Evolutionary conservation across 2,888 invertebrate genomes (phyloP), one percentile per base, ranked within the genome.

Genomic region (Proisotoma minuta): DNA sequence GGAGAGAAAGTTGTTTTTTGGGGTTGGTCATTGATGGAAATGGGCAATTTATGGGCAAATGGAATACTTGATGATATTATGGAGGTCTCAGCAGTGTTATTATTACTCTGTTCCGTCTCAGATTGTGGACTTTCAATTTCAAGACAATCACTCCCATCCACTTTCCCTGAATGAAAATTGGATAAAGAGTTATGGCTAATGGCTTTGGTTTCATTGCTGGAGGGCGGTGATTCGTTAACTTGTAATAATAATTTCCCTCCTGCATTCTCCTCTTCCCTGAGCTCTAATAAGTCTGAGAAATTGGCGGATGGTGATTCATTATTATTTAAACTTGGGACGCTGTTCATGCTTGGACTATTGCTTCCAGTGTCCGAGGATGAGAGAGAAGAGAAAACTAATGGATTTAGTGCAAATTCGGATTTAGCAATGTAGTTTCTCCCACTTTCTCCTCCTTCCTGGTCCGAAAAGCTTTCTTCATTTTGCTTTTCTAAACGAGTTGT

Each of bases 381-480:
- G n/a, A 68, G 62, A 18, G 70, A 71, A 8, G 72, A 73, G 60
- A 70, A 74, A 8, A 74, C 71, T 56, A 73, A 68, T 24, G 74
- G 74, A 63, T 74, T 74, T n/a, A 74, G 66, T 18, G 72, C 74
- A 67, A 74, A 74, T 58, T 72, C 71, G 10, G 72, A 65, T 58
- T 69, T 63, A n/a, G 65, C 50, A 53, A 70, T 65, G 59, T 64
- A 70, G 22, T 68, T 67, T 66, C 66, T 70, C 62, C 68, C 70
- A 66, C 68, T 58, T 39, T 68, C 68, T 22, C 29, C 53, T 2
- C 18, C 39, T 4, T 49, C 47, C 5, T 50, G 22, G 26, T 50
- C 50, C 12, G 50, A 5, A 24, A 24, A 50, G n/a, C 34, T 34
- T 4, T 54, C 53, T 34, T 18, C 20, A 34, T 39, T 54, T 34